Evolutionary conservation across 2,888 invertebrate genomes (phyloP), one percentile per base, ranked within the genome.

Genomic region (Bimastos eiseni): DNA sequence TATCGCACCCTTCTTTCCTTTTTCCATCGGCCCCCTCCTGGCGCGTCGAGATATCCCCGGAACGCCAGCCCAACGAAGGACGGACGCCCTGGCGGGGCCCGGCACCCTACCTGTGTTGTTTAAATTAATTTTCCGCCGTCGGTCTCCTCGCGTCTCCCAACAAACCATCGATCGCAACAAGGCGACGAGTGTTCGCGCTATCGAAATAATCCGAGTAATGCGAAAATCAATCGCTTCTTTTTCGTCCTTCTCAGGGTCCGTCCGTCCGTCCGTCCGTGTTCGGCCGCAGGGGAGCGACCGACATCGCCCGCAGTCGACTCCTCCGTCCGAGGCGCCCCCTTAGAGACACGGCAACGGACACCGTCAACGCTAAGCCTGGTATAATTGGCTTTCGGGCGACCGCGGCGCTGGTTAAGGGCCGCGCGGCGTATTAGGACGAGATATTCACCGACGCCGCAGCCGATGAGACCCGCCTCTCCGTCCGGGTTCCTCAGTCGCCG

Each of bases 141-240:
- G 4, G 49, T 49, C 24, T 49, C 49, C 49, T 49, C 49, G 70
- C 70, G 70, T n/a, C 70, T 30, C 30, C n/a, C 70, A n/a, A 70
- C 70, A n/a, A n/a, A n/a, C 70, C 70, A 70, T 70, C 70, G 70
- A 70, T 70, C 70, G 70, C n/a, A 70, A 70, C 30, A 70, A 70
- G 70, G 70, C 70, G 70, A 70, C 70, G 70, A 70, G 30, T 86
- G 36, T 34, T 24, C 86, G 86, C 24, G 86, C 34, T 86, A 86
- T 36, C 86, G 37, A 37, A 86, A 86, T 86, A 86, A 86, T 86
- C 34, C 86, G 36, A 19, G 86, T 86, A 86, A 86, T 86, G 86
- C 86, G 86, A 86, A 86, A 86, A 86, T 86, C 86, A 86, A 86
- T 86, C 86, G 86, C 70, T 70, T n/a, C n/a, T n/a, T n/a, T n/a